A percentile compares a stretch with the other conserved stretches of the same genome.
These are phyloP conservation scores for Solen grandis DNA, from an alignment of 1,140 invertebrate genomes.

Conservation along the genomic window DNA sequence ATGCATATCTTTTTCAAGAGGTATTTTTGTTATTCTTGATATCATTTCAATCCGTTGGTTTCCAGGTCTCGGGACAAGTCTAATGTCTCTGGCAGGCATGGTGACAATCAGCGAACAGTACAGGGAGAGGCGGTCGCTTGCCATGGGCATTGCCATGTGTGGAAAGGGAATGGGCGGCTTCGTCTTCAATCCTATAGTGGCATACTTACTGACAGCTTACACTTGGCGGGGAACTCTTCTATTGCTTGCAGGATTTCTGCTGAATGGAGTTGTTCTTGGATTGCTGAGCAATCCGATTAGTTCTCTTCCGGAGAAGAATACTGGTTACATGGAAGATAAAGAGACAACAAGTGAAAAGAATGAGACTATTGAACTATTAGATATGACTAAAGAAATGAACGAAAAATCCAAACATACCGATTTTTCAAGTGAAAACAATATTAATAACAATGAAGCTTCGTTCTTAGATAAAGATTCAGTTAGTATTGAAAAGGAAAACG, in stretches of 20 bases:
- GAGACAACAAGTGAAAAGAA: no score
- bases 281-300: no score
- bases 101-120: conserved; percentile 90
- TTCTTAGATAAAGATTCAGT: no score
- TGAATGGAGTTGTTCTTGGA: no score
- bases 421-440: no score
- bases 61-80: conserved; percentile 29
- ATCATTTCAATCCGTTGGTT: conserved; percentile 91
- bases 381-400: no score
- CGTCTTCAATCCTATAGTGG: conserved; percentile 85
- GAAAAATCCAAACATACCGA: no score
- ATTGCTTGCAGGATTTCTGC: conserved; percentile 89
- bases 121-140: conserved; percentile 95
- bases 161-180: conserved; percentile 94
- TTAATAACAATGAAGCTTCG: no score
- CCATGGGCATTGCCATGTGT: conserved; percentile 98
- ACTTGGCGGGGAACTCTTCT: conserved; percentile 87
- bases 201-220: conserved; percentile 83
- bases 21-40: conserved; percentile 98
- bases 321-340: no score
- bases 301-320: no score
- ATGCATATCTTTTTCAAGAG: conserved; percentile 87
- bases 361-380: no score
- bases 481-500: no score
- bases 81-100: conserved; percentile 13